A percentile compares a stretch with the other conserved stretches of the same genome.
Evolutionary conservation across 2,113 vertebrate species (phyloP).

Genomic region (Enhydra lutris): DNA sequence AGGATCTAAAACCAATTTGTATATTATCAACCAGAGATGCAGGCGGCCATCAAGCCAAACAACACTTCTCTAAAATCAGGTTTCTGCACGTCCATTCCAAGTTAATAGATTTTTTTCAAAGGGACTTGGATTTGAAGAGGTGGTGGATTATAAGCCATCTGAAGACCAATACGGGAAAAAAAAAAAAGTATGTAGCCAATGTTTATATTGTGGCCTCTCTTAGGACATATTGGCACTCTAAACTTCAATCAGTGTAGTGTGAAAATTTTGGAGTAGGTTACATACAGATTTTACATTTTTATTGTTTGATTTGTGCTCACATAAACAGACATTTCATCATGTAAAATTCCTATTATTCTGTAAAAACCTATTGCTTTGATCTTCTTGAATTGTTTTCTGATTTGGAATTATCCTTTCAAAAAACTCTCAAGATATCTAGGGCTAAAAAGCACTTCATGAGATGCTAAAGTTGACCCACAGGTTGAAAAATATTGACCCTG

Average conservation of each 20-base stretch:
- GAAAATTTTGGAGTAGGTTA: conserved; percentile 41
- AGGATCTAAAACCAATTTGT: neutral
- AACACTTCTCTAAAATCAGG: conserved; percentile 15
- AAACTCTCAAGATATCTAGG: conserved; percentile 55
- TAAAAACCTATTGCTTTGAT: conserved; percentile 57
- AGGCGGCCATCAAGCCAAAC: neutral
- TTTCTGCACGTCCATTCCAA: neutral
- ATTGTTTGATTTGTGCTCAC: conserved; percentile 63
- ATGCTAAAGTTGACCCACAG: conserved; percentile 62
- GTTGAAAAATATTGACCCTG: conserved; percentile 65
- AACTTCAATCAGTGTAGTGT: neutral
- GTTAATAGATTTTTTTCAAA: neutral
- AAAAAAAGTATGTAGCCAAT: neutral
- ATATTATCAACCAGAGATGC: neutral
- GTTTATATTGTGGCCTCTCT: conserved; percentile 2
- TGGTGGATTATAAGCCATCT: neutral
- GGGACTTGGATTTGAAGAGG: neutral
- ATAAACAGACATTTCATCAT: conserved; percentile 70
- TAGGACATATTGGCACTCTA: neutral
- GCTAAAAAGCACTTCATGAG: conserved; percentile 63
- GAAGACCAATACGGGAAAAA: neutral
- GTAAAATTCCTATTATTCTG: conserved; percentile 61
- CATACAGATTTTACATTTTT: conserved; percentile 60
- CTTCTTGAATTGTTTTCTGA: conserved; percentile 66
- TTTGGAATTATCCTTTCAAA: conserved; percentile 62